phyloP scores from a whole-genome alignment of 1,140 invertebrate species.

The Oedothorax gibbosus region DNA sequence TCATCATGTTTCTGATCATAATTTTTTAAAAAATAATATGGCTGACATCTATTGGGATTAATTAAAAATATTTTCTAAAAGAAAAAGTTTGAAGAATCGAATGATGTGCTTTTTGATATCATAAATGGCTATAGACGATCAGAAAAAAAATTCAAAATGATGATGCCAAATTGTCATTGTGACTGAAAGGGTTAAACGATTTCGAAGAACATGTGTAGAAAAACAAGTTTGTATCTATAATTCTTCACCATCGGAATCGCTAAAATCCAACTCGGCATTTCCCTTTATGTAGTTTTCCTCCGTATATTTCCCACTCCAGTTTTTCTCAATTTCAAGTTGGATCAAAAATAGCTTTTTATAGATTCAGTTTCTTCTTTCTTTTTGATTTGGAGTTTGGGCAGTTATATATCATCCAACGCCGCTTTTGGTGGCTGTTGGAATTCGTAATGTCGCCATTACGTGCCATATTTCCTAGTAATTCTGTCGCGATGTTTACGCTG shows the following conservation, averaged over 20 bases:
- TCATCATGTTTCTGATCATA: too few species aligned
- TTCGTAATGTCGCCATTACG: slow-evolving; percentile 9
- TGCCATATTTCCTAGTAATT: not conserved
- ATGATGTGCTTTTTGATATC: too few species aligned
- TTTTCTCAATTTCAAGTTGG: not conserved
- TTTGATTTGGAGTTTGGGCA: not conserved
- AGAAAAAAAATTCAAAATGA: too few species aligned
- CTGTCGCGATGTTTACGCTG: not conserved
- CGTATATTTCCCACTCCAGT: too few species aligned
- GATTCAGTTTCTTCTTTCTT: slow-evolving; percentile 4
- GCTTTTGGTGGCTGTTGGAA: not conserved
- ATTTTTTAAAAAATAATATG: too few species aligned
- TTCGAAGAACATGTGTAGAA: not conserved
- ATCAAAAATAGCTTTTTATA: not conserved
- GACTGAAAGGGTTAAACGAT: too few species aligned
- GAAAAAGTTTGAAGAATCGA: too few species aligned
- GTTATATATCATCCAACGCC: slow-evolving; percentile 3
- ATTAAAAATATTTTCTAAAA: too few species aligned
- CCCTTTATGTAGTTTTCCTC: too few species aligned
- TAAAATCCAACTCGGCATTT: not conserved
- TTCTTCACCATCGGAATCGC: not conserved
- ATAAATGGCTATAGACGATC: too few species aligned
- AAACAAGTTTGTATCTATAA: not conserved
- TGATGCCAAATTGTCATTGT: too few species aligned
- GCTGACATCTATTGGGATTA: too few species aligned